Conservation (phyloP, 1,140 invertebrate genomes). For the Caligus rogercresseyi region DNA sequence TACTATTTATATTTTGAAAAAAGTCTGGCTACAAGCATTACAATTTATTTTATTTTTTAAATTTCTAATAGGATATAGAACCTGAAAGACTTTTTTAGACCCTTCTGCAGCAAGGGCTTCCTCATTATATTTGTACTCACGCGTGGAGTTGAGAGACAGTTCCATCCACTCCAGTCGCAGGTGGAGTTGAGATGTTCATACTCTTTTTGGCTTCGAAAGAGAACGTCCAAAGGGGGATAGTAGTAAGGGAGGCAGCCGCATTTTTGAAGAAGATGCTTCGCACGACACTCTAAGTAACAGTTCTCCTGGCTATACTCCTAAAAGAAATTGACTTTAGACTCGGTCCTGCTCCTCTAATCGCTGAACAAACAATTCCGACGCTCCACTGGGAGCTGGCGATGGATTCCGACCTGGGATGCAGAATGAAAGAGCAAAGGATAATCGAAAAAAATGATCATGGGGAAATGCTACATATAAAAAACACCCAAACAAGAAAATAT, state of each 20-base stretch:
- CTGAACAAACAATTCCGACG: conserved; percentile 20
- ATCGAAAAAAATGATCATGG: too few species aligned
- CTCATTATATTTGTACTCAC: too few species aligned
- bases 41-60: too few species aligned
- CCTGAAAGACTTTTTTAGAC: too few species aligned
- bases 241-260: conserved; percentile 22
- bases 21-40: too few species aligned
- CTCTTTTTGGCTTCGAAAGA: conserved; percentile 12
- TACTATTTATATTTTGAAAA: too few species aligned
- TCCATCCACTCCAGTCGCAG: conserved; percentile 20
- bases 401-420: conserved; percentile 3
- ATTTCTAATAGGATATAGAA: background rate
- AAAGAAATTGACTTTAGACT: conserved; percentile 10
- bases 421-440: too few species aligned
- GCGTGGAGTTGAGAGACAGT: conserved; percentile 21
- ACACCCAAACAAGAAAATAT: too few species aligned
- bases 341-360: conserved; percentile 8
- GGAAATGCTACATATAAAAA: too few species aligned
- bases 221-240: conserved; percentile 17
- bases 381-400: conserved; percentile 13
- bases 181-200: conserved; percentile 2
- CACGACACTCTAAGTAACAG: conserved; percentile 20
- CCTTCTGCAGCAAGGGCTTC: too few species aligned
- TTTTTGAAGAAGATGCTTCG: conserved; percentile 13
- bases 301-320: conserved; percentile 19